Conservation (phyloP, 2,888 invertebrate species). For the Mamestra brassicae region DNA sequence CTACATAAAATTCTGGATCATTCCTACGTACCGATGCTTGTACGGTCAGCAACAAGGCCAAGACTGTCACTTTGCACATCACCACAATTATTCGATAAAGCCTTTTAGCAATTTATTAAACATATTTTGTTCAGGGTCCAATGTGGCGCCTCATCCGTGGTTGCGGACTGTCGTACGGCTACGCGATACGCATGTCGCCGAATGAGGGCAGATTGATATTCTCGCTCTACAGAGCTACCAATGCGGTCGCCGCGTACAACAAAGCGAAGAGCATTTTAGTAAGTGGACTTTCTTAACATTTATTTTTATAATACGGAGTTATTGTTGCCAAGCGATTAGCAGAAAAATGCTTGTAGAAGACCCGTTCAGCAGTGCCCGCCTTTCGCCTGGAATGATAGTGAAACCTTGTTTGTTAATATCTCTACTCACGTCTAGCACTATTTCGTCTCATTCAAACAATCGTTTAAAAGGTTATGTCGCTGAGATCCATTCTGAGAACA, state of each 20-base stretch:
- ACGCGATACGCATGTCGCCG: slow-evolving; percentile 92
- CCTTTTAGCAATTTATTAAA: no score
- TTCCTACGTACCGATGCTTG: not conserved
- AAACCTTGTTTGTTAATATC: no score
- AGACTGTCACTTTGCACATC: not conserved
- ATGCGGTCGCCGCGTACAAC: slow-evolving; percentile 94
- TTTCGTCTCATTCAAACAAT: no score
- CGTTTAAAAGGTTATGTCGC: no score
- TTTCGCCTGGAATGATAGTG: no score
- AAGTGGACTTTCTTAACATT: slow-evolving; percentile 64
- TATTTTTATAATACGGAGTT: not conserved
- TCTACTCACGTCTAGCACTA: no score
- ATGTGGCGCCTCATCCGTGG: slow-evolving; percentile 97
- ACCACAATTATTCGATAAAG: not conserved
- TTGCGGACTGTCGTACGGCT: slow-evolving; percentile 96
- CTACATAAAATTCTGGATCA: not conserved
- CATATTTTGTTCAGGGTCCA: slow-evolving; percentile 92
- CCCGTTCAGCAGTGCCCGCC: no score
- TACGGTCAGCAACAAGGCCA: not conserved
- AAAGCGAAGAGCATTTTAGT: slow-evolving; percentile 94
- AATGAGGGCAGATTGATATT: slow-evolving; percentile 94
- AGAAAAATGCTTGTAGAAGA: not conserved
- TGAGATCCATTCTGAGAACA: no score
- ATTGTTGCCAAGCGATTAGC: not conserved
- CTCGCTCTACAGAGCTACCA: slow-evolving; percentile 94